Evolutionary conservation across 2,888 invertebrate species (phyloP).

Genomic region (Artemia sinica): DNA sequence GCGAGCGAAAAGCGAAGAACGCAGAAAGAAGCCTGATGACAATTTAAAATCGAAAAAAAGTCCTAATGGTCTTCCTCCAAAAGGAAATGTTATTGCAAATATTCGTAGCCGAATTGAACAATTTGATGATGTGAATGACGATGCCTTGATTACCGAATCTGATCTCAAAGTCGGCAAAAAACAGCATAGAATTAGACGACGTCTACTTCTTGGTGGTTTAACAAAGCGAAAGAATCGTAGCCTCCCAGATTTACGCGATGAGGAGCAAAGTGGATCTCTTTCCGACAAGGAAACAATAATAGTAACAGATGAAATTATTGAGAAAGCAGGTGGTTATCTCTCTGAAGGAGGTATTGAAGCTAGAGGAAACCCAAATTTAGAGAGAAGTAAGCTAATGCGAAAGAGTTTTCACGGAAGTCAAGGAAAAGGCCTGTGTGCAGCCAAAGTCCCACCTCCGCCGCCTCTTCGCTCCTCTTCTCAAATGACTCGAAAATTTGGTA

Average conservation of each 20-base stretch:
- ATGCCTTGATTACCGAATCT: constrained; percentile 22
- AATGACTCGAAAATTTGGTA: constrained; percentile 41
- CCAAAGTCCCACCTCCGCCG: constrained; percentile 55
- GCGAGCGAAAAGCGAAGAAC: constrained; percentile 30
- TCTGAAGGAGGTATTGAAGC: constrained; percentile 71
- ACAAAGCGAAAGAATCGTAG: constrained; percentile 73
- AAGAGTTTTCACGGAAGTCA: constrained; percentile 73
- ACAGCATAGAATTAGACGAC: constrained; percentile 72
- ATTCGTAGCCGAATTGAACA: constrained; percentile 22
- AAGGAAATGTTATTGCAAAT: constrained; percentile 29
- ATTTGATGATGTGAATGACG: constrained; percentile 27
- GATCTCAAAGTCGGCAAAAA: constrained; percentile 46
- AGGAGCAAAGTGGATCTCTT: constrained; percentile 34
- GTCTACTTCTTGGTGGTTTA: constrained; percentile 70
- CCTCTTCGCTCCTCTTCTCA: constrained; percentile 72
- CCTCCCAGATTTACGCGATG: constrained; percentile 76
- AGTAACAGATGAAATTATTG: constrained; percentile 30
- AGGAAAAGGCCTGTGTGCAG: constrained; percentile 58
- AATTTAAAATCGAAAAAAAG: not conserved
- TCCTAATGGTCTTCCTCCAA: constrained; percentile 27
- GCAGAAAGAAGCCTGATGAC: constrained; percentile 38
- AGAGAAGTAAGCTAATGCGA: constrained; percentile 68
- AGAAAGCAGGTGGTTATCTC: constrained; percentile 52
- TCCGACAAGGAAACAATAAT: constrained; percentile 16
- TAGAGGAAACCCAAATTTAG: constrained; percentile 57